phyloP scores from a whole-genome alignment of 2,888 invertebrate genomes.

The Agriopis marginaria region DNA sequence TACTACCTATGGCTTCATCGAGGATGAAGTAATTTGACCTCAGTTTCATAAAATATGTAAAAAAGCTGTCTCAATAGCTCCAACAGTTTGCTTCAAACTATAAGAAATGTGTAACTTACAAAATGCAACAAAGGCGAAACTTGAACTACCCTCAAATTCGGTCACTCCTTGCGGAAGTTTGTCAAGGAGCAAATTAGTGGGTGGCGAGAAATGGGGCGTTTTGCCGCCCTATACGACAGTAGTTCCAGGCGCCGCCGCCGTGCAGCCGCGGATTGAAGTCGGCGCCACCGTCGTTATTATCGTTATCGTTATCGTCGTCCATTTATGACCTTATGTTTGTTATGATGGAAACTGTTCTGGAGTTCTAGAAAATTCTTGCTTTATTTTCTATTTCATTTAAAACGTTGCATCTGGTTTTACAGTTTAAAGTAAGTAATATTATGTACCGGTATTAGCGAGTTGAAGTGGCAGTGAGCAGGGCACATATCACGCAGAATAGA shows the following conservation, averaged over 20 bases:
- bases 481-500: no score
- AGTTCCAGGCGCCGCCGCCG: neutral
- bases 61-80: conserved; percentile 6
- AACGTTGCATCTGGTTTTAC: no score
- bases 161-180: conserved; percentile 63
- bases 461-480: no score
- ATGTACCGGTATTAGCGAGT: no score
- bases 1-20: no score
- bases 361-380: no score
- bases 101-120: conserved; percentile 31
- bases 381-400: no score
- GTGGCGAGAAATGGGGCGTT: conserved; percentile 61
- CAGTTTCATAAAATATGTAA: neutral
- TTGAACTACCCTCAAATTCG: conserved; percentile 58
- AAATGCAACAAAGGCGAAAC: conserved; percentile 49
- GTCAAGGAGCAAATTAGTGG: conserved; percentile 70
- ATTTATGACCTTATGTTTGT: conserved; percentile 8
- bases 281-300: conserved; percentile 8
- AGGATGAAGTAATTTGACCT: neutral
- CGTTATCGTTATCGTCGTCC: no score
- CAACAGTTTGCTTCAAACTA: conserved; percentile 4
- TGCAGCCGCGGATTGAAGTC: neutral
- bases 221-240: conserved; percentile 41
- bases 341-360: neutral
- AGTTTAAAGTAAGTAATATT: no score